phyloP scores from a whole-genome alignment of 2,797 vertebrate genomes.

The Lacerta agilis region DNA sequence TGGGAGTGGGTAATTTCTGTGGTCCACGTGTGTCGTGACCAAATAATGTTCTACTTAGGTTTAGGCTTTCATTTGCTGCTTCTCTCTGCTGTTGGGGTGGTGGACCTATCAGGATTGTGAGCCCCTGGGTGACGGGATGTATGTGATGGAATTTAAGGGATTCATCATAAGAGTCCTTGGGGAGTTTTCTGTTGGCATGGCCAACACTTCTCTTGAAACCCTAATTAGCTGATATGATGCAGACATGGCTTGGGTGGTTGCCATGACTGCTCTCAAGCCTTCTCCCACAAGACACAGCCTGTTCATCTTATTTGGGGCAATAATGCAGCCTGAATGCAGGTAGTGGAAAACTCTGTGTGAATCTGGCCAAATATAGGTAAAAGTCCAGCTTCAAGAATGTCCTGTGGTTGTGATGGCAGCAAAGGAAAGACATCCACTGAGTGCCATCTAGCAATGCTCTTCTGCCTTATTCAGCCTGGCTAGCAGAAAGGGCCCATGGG shows the following conservation, averaged over 20 bases:
- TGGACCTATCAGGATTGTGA: background rate
- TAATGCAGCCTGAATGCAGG: background rate
- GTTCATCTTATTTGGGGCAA: too few relatives aligned
- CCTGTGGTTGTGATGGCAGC: too few relatives aligned
- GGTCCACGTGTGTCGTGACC: background rate
- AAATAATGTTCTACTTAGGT: background rate
- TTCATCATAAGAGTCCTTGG: background rate
- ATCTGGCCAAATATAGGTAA: too few relatives aligned
- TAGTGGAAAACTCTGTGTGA: background rate
- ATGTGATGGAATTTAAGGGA: background rate
- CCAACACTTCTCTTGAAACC: background rate
- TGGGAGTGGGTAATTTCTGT: background rate
- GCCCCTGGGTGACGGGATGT: too few relatives aligned
- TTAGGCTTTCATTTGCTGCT: background rate
- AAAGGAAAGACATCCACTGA: too few relatives aligned
- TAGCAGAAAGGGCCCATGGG: too few relatives aligned
- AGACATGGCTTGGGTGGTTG: background rate
- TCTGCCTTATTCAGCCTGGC: too few relatives aligned
- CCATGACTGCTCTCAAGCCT: background rate
- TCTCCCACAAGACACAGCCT: background rate
- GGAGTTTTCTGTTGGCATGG: background rate
- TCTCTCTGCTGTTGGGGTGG: too few relatives aligned
- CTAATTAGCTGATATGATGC: background rate
- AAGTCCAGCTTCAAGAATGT: too few relatives aligned
- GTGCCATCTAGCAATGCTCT: too few relatives aligned